phyloP scores from a whole-genome alignment of 92 coral and sea anemone genomes.

The Paragorgia papillata region DNA sequence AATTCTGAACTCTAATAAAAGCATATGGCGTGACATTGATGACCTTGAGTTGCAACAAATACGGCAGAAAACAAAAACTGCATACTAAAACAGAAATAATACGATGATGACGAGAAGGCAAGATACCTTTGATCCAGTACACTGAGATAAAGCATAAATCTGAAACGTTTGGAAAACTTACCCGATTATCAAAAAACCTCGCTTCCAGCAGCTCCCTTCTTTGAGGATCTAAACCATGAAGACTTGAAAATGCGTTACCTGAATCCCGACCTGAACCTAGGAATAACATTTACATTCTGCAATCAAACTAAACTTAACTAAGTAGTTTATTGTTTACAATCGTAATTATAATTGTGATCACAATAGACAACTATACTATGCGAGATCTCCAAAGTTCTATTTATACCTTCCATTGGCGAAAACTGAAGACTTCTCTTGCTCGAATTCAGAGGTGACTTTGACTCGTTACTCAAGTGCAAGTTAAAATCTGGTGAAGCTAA shows the following conservation, averaged over 20 bases:
- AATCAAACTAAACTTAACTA: neutral
- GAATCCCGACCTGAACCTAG: constrained; percentile 48
- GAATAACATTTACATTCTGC: neutral
- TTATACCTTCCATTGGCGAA: constrained; percentile 21
- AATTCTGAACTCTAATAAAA: no score
- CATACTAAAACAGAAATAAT: no score
- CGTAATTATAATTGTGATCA: constrained; percentile 3
- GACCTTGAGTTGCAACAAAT: no score
- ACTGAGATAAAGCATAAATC: no score
- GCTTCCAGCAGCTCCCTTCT: constrained; percentile 89
- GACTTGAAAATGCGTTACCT: constrained; percentile 76
- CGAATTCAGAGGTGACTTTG: constrained; percentile 35
- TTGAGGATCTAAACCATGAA: constrained; percentile 91
- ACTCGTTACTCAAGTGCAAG: constrained; percentile 32
- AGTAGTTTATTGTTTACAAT: constrained; percentile 20
- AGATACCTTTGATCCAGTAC: no score
- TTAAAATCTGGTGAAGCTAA: constrained; percentile 34
- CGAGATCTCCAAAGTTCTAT: neutral
- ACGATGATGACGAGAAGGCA: no score
- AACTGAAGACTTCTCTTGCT: constrained; percentile 41
- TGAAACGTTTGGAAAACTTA: constrained; percentile 41
- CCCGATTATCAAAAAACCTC: constrained; percentile 84
- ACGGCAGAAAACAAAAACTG: no score
- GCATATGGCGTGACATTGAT: no score
- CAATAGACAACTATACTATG: neutral